These are phyloP conservation scores for Subacronicta megacephala DNA, from an alignment of 2,888 invertebrate species.

Conservation along the genomic window DNA sequence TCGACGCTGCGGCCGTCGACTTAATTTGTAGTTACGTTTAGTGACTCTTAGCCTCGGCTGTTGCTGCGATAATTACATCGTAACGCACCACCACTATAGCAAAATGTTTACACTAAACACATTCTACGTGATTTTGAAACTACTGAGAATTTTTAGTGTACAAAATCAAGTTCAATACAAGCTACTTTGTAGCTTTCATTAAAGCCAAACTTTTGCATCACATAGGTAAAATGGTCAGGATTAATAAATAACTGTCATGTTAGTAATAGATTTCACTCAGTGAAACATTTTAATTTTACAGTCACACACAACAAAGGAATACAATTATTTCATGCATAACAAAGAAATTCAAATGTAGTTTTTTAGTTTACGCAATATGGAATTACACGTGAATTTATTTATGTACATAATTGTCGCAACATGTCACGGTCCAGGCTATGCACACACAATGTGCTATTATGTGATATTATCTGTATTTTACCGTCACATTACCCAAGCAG, in stretches of 20 bases:
- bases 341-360: conserved; percentile 29
- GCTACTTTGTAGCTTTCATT: too few species aligned
- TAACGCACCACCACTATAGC: conserved; percentile 31
- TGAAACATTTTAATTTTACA: conserved; percentile 21
- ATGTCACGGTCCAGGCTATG: conserved; percentile 50
- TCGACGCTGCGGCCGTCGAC: conserved; percentile 47
- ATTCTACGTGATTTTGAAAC: conserved; percentile 13
- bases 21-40: conserved; percentile 64
- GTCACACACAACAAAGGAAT: conserved; percentile 18
- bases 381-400: conserved; percentile 31
- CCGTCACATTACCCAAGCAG: conserved; percentile 60
- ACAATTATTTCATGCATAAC: conserved; percentile 28
- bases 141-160: neutral
- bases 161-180: too few species aligned
- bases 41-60: conserved; percentile 51
- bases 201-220: too few species aligned
- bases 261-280: conserved; percentile 29
- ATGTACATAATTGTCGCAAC: conserved; percentile 48
- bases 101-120: conserved; percentile 23
- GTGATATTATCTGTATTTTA: conserved; percentile 60
- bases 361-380: conserved; percentile 37
- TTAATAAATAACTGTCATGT: conserved; percentile 25
- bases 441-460: conserved; percentile 59
- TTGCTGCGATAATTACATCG: conserved; percentile 55
- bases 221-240: neutral